Percentiles rank a stretch among this genome's conserved stretches.
phyloP scores from a whole-genome alignment of 2,888 invertebrate species.

The Mechanitis mazaeus region DNA sequence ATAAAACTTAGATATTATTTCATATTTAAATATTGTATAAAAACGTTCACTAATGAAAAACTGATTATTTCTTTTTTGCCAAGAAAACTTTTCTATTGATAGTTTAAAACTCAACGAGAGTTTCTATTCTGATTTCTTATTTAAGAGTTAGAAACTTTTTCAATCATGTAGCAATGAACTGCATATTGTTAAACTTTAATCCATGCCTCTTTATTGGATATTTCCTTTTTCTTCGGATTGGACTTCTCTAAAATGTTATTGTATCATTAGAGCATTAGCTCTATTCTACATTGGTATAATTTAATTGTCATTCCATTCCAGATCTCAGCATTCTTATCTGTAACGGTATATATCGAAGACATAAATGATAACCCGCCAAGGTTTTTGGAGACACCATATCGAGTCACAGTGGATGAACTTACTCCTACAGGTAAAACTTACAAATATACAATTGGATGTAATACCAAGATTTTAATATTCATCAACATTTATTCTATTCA shows the following conservation, averaged over 20 bases:
- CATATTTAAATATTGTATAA: too few species aligned
- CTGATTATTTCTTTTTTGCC: too few species aligned
- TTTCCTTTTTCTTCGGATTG: not conserved
- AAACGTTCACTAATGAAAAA: too few species aligned
- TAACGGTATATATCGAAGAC: slow-evolving; percentile 92
- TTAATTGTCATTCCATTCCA: slow-evolving; percentile 46
- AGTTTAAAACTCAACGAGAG: too few species aligned
- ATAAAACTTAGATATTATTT: too few species aligned
- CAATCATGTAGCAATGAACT: slow-evolving; percentile 3
- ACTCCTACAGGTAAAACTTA: slow-evolving; percentile 80
- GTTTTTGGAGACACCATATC: slow-evolving; percentile 87
- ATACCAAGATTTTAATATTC: too few species aligned
- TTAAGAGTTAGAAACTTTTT: slow-evolving; percentile 4
- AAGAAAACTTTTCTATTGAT: not conserved
- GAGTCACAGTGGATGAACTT: slow-evolving; percentile 86
- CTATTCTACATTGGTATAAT: not conserved
- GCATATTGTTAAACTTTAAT: not conserved
- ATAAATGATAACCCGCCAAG: slow-evolving; percentile 89
- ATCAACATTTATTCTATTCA: too few species aligned
- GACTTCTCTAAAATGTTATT: not conserved
- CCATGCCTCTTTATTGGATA: not conserved
- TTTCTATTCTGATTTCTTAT: not conserved
- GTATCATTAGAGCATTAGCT: not conserved
- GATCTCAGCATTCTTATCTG: slow-evolving; percentile 89
- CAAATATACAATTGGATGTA: not conserved